phyloP scores from a whole-genome alignment of 2,888 invertebrate species.

The Polymixis lichenea region DNA sequence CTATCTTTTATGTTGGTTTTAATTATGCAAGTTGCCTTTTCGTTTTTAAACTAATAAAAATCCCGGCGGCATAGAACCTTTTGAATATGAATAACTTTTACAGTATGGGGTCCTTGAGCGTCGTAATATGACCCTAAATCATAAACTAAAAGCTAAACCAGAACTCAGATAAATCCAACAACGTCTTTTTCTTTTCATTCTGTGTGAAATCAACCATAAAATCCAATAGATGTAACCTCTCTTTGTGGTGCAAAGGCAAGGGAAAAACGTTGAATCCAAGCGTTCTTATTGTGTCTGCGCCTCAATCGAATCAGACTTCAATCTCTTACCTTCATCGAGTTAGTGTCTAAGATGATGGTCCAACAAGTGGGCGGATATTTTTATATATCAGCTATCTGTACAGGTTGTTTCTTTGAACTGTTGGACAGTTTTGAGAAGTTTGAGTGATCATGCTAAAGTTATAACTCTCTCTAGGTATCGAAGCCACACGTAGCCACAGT shows the following conservation, averaged over 20 bases:
- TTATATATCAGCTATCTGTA: conserved; percentile 15
- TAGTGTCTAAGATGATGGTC: conserved; percentile 46
- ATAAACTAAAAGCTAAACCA: neutral
- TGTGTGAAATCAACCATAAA: conserved; percentile 9
- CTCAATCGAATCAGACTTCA: conserved; percentile 71
- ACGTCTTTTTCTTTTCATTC: conserved; percentile 2
- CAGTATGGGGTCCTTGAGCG: neutral
- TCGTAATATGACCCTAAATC: neutral
- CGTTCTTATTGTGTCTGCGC: conserved; percentile 53
- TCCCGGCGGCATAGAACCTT: neutral
- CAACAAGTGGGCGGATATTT: conserved; percentile 64
- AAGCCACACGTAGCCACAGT: no score
- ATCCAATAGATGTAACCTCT: conserved; percentile 19
- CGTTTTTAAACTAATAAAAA: neutral
- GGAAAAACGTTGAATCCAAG: conserved; percentile 27
- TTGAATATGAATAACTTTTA: neutral
- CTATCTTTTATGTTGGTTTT: no score
- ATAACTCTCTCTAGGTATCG: no score
- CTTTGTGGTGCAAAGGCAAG: conserved; percentile 17
- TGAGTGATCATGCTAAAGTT: neutral
- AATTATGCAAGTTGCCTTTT: neutral
- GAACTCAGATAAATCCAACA: neutral
- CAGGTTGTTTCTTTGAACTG: conserved; percentile 2
- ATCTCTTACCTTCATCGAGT: conserved; percentile 68
- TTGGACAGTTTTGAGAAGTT: neutral